Evolutionary conservation across 1,140 invertebrate species (phyloP).

Genomic region (Euwallacea fornicatus): DNA sequence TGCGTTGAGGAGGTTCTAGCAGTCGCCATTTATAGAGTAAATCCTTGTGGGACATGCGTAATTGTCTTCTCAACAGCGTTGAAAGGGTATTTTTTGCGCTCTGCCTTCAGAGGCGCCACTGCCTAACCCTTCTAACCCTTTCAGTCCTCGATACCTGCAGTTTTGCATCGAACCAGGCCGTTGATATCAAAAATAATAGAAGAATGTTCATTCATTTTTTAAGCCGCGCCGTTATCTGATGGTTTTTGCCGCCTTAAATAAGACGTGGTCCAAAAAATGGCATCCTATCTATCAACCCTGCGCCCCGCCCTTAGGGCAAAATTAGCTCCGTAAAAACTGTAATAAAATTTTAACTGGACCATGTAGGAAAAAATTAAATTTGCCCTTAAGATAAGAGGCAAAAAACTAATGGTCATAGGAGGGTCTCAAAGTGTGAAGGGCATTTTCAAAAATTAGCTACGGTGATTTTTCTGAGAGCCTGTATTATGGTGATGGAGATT

Average conservation of each 20-base stretch:
- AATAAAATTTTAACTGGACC: conserved; percentile 10
- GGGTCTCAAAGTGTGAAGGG: conserved; percentile 12
- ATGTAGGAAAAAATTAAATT: conserved; percentile 11
- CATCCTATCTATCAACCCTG: conserved; percentile 16
- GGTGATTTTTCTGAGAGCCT: conserved; percentile 14
- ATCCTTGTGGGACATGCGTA: no score
- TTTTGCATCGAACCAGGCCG: background rate
- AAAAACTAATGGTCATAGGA: conserved; percentile 9
- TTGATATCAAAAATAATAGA: background rate
- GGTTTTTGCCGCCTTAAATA: conserved; percentile 5
- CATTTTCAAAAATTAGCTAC: conserved; percentile 25
- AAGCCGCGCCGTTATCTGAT: background rate
- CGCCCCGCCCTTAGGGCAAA: conserved; percentile 9
- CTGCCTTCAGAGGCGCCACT: background rate
- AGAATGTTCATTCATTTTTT: background rate
- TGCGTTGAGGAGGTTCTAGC: no score
- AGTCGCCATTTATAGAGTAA: no score
- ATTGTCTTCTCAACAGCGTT: no score
- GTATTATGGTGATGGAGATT: background rate
- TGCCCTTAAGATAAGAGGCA: conserved; percentile 16
- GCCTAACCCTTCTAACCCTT: background rate
- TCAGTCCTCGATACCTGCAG: background rate
- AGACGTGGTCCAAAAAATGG: conserved; percentile 20
- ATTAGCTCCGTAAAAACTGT: conserved; percentile 23
- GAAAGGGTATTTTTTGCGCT: background rate